Evolutionary conservation across 2,888 invertebrate genomes (phyloP), one percentile per base, ranked within the genome.

Genomic region (Cosmia trapezina): DNA sequence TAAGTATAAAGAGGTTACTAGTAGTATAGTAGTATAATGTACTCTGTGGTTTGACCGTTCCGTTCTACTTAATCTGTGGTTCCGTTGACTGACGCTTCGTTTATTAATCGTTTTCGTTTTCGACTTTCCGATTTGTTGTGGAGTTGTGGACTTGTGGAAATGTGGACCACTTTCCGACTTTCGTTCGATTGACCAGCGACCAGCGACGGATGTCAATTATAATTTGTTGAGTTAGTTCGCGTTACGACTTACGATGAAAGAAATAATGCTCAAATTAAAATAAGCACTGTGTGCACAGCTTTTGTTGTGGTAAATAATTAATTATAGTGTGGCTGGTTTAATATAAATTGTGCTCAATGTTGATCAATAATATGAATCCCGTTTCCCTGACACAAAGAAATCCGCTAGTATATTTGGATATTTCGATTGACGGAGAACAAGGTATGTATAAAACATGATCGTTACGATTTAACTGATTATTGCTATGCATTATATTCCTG

Each of bases 361-460:
- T 87, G 83, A 86, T 86, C 76, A 86, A 89, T 86, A 91, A 89
- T 84, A 91, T 91, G 90, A 88, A 84, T 84, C 77, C 88, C 53
- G 83, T 81, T 66, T 81, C 83, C 65, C 73, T 83, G 28, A 81
- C 87, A 86, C 91, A 93, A 93, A 94, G 90, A 85, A 98, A 97
- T 95, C 97, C 97, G 5, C 92, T 97, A 75, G 98, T 98, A 65
- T 98, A 96, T 91, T 93, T 98, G 78, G 98, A 98, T 90, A 96
- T 98, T 78, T 95, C 96, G 84, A 97, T 98, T 86, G 97, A 97
- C 79, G 94, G 96, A 61, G 97, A 97, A 89, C 97, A 96, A 96
- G 97, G 98, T 98, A 93, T 41, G 82, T 70, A 22, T 45, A 2
- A n/a, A n/a, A n/a, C n/a, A n/a, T 62, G 9, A 57, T n/a, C 4